These are phyloP conservation scores for Drosophila takahashii DNA, from an alignment of 1,140 invertebrate species.

Conservation along the genomic window DNA sequence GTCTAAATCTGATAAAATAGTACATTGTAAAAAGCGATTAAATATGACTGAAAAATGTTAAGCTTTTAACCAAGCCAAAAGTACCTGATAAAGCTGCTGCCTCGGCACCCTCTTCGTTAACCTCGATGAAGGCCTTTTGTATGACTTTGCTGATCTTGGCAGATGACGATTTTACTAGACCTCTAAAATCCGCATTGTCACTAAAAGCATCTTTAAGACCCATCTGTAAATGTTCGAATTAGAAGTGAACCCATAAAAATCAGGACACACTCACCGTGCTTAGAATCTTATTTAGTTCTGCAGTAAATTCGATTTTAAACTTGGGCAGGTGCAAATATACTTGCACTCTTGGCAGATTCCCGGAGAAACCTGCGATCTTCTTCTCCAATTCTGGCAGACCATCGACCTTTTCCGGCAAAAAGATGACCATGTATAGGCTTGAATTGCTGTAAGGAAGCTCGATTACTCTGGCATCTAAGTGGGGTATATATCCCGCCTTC, in stretches of 20 bases:
- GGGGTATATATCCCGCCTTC: slow-evolving; percentile 26
- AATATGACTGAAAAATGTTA: neutral
- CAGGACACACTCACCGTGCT: slow-evolving; percentile 73
- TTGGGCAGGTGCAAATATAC: slow-evolving; percentile 87
- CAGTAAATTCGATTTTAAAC: slow-evolving; percentile 86
- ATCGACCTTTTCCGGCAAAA: slow-evolving; percentile 86
- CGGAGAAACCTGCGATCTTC: slow-evolving; percentile 74
- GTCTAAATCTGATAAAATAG: neutral
- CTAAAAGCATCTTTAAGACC: slow-evolving; percentile 87
- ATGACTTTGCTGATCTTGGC: slow-evolving; percentile 77
- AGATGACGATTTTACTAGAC: slow-evolving; percentile 85
- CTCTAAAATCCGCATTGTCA: slow-evolving; percentile 86
- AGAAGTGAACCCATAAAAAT: too few relatives aligned
- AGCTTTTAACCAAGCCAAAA: neutral
- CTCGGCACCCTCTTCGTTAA: slow-evolving; percentile 87
- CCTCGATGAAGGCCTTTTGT: slow-evolving; percentile 86
- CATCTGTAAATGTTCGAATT: slow-evolving; percentile 80
- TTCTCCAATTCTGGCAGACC: slow-evolving; percentile 85
- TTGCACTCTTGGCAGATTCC: slow-evolving; percentile 58
- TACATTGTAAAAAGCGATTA: neutral
- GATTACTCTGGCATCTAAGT: slow-evolving; percentile 51
- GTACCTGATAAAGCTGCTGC: slow-evolving; percentile 85
- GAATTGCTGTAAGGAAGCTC: slow-evolving; percentile 80
- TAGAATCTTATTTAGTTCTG: slow-evolving; percentile 85
- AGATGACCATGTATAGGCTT: slow-evolving; percentile 86